Evolutionary conservation across 2,113 vertebrate species (phyloP), one percentile per base, ranked within the genome.

Genomic region (Mus pahari): DNA sequence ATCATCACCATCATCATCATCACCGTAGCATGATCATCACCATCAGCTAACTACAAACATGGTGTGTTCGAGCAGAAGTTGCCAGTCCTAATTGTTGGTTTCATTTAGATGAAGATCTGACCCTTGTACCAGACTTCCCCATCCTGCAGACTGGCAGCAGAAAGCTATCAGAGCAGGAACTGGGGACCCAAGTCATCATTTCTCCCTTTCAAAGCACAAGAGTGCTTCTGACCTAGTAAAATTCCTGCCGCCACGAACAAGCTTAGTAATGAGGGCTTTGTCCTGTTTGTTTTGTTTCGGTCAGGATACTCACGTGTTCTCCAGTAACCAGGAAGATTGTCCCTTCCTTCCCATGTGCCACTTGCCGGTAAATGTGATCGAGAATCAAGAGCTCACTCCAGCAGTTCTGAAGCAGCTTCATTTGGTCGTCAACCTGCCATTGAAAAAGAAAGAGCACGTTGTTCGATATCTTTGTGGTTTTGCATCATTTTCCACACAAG

Each of bases 351-450:
- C 99, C 99, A 0, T 99, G 99, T 84, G 99, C 98, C 98, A 99
- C 99, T 99, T 99, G 99, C 77, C 99, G 99, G 98, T 99, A 99
- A 97, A 99, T 99, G 97, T 99, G 99, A 98, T 99, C 99, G 7
- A 99, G 98, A 96, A 99, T 99, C 98, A 99, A 98, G 95, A 99
- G 99, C 96, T 99, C 99, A 2, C 99, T 99, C 99, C 99, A 99
- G 98, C 99, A 99, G 98, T 99, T 99, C 98, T 99, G 99, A 98
- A 99, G 99, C 94, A 99, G 98, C 98, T 99, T 99, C 99, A 99
- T 99, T 99, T 99, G 99, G 99, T 99, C 99, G 48, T 99, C 99
- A 97, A 99, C 99, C 99, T 99, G 98, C 19, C 92, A 98, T 94
- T 90, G 68, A 97, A 94, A 96, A 39, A 92, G 0, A 26, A 75